Base-by-base conservation (phyloP, 1,140 invertebrate species). In the Drosophila pachea region DNA sequence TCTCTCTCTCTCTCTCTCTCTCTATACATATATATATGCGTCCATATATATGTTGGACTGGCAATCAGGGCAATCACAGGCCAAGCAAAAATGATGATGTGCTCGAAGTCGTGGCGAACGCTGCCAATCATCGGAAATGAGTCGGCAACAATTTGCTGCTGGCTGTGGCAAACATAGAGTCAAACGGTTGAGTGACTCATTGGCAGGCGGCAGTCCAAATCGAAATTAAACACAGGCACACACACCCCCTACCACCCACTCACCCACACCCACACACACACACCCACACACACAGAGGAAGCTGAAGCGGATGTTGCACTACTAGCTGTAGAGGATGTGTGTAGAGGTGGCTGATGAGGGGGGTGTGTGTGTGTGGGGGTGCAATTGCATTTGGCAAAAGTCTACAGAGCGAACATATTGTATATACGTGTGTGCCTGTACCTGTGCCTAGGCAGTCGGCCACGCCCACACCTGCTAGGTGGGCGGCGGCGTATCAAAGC, bases 401-500 rank as follows among this genome's bases (percentile, higher is more conserved):
- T 58, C 62, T 58, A 54, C 35, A 59, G 49, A 48, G 47, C 31
- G 22, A 65, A 45, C 60, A 52, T 53, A 53, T 53, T 53, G 50
- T 22, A 53, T 38, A 40, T n/a, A 43, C 7, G 9, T 45, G 4
- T 45, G 16, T 22, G 4, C 8, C 14, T 45, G 16, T 16, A n/a
- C 16, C 14, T 45, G 14, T 16, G 16, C 3, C 0, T 16, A 50
- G 42, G 36, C 35, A 14, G 31, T 5, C 40, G 9, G 12, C 29
- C 33, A 43, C 31, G 12, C 47, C 38, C 5, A 11, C 16, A 45
- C 32, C 49, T 55, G 62, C 31, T 12, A 45, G 38, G 55, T 42
- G 65, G 40, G 35, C 35, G 9, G 38, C n/a, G 66, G 78, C 72
- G 78, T 78, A 82, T 82, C 78, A 83, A 63, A 73, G 60, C 61